These are phyloP conservation scores for Fistularia tabacaria DNA, from an alignment of 2,797 vertebrate genomes.

Conservation along the genomic window DNA sequence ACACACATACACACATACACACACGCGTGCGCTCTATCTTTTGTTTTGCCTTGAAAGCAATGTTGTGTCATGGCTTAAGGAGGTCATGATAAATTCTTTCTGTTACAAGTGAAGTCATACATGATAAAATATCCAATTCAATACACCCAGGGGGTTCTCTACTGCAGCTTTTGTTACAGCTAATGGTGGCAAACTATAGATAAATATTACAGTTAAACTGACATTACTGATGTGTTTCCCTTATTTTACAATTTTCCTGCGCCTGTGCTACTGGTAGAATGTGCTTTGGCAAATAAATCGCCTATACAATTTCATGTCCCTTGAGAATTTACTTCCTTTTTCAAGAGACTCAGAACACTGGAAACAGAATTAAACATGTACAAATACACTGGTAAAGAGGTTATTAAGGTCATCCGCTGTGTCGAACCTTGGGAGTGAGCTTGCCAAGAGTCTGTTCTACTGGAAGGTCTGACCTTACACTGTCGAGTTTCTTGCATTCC, in stretches of 20 bases:
- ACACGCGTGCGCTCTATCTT: neutral
- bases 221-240: neutral
- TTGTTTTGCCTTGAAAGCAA: neutral
- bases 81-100: neutral
- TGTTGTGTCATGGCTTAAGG: neutral
- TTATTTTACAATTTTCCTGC: neutral
- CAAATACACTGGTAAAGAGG: no score
- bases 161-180: neutral
- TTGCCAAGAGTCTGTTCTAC: no score
- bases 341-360: no score
- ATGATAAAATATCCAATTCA: constrained; percentile 4
- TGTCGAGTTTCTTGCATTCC: neutral
- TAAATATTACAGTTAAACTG: constrained; percentile 2
- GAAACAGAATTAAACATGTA: no score
- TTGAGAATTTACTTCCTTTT: no score
- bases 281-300: no score
- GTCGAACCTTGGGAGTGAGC: no score
- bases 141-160: constrained; percentile 2
- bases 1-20: neutral
- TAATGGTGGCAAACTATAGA: neutral
- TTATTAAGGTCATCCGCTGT: no score
- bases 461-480: constrained; percentile 1
- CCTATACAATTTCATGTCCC: no score
- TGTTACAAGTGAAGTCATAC: constrained; percentile 1
- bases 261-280: no score